Evolutionary conservation across 2,888 invertebrate species (phyloP).

Genomic region (Aphodius granarius): DNA sequence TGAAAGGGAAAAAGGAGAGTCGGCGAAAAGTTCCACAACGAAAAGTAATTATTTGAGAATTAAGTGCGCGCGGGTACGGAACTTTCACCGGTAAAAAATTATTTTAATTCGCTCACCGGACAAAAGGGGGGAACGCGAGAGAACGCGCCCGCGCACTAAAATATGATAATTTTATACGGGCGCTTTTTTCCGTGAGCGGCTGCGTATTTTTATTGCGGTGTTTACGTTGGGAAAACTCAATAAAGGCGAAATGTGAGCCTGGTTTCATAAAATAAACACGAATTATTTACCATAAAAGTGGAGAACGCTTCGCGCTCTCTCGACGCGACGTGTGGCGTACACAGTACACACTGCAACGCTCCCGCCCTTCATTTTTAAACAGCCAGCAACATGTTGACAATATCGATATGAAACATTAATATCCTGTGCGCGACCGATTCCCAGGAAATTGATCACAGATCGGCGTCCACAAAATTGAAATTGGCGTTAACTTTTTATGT

Average conservation of each 20-base stretch:
- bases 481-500: neutral
- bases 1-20: neutral
- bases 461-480: neutral
- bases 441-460: neutral
- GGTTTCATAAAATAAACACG: constrained; percentile 22
- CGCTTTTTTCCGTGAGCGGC: constrained; percentile 10
- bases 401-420: neutral
- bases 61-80: neutral
- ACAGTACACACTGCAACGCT: too few species aligned
- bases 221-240: constrained; percentile 27
- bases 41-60: constrained; percentile 10
- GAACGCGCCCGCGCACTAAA: neutral
- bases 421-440: neutral
- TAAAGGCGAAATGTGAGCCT: constrained; percentile 20
- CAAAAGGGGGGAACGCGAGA: neutral
- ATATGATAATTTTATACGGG: constrained; percentile 12
- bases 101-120: constrained; percentile 8
- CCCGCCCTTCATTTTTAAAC: neutral
- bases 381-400: neutral
- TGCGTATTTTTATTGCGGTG: constrained; percentile 26
- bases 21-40: neutral
- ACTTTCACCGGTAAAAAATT: constrained; percentile 6
- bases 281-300: constrained; percentile 19
- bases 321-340: neutral
- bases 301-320: constrained; percentile 2